phyloP scores from a whole-genome alignment of 1,140 invertebrate genomes.

The Anoplolepis gracilipes region DNA sequence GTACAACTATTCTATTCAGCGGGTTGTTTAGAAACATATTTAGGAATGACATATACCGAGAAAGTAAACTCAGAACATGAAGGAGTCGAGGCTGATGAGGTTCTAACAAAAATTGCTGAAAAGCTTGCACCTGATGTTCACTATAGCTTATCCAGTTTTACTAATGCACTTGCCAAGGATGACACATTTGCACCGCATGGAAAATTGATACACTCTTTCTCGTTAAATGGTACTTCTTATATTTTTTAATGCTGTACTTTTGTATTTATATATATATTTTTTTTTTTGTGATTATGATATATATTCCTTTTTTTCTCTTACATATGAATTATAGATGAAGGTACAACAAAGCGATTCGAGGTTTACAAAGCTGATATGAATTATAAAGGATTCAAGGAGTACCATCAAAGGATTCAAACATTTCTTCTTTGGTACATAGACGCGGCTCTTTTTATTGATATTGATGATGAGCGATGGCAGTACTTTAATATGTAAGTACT shows the following conservation, averaged over 20 bases:
- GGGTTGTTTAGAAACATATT: slow-evolving; percentile 91
- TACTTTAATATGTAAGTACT: slow-evolving; percentile 94
- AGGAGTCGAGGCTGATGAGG: slow-evolving; percentile 92
- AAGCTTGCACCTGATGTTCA: slow-evolving; percentile 88
- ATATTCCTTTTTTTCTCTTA: background rate
- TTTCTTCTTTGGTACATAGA: slow-evolving; percentile 98
- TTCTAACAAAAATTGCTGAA: slow-evolving; percentile 89
- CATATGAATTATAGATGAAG: slow-evolving; percentile 79
- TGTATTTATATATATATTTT: background rate
- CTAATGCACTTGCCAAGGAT: slow-evolving; percentile 89
- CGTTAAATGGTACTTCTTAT: slow-evolving; percentile 77
- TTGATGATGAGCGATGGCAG: slow-evolving; percentile 96
- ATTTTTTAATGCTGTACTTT: background rate
- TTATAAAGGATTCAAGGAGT: slow-evolving; percentile 91
- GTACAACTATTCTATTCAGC: slow-evolving; percentile 94
- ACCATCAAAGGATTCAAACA: slow-evolving; percentile 94
- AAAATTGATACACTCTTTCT: slow-evolving; percentile 88
- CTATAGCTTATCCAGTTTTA: slow-evolving; percentile 91
- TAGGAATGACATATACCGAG: slow-evolving; percentile 88
- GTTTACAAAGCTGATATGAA: slow-evolving; percentile 92
- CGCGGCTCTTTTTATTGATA: slow-evolving; percentile 96
- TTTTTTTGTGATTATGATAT: background rate
- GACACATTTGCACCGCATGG: slow-evolving; percentile 91
- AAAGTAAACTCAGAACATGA: slow-evolving; percentile 87
- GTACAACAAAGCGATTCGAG: slow-evolving; percentile 90